These are phyloP conservation scores for Dioctria linearis DNA, from an alignment of 2,888 invertebrate genomes.

Conservation along the genomic window DNA sequence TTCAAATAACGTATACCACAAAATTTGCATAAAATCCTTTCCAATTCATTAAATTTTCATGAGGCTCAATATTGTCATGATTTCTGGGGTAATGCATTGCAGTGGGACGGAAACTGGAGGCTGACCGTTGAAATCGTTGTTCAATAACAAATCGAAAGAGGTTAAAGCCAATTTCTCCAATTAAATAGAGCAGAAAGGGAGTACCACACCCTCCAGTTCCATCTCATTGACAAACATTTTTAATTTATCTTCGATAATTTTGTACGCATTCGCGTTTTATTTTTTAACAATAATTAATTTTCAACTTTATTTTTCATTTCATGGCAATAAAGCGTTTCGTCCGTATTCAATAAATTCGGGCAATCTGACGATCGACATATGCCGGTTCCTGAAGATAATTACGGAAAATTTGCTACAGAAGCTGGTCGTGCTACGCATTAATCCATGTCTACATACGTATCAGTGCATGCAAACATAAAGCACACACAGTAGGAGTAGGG, in stretches of 20 bases:
- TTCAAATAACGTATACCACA: too few species aligned
- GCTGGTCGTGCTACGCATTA: neutral
- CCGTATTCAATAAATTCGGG: conserved; percentile 31
- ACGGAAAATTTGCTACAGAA: conserved; percentile 22
- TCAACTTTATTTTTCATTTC: conserved; percentile 38
- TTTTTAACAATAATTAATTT: conserved; percentile 29
- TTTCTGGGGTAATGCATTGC: too few species aligned
- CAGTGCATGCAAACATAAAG: too few species aligned
- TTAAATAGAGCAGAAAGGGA: conserved; percentile 31
- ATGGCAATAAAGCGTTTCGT: conserved; percentile 18
- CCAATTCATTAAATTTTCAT: too few species aligned
- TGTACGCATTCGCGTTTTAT: neutral
- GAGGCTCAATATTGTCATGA: too few species aligned
- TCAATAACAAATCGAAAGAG: neutral
- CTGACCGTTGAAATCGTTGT: too few species aligned
- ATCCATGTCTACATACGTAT: neutral
- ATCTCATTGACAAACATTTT: conserved; percentile 37
- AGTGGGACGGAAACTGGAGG: too few species aligned
- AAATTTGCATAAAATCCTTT: too few species aligned
- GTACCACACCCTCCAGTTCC: neutral
- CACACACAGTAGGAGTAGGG: too few species aligned
- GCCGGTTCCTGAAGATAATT: conserved; percentile 24
- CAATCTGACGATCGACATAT: conserved; percentile 4
- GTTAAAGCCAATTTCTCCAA: conserved; percentile 43
- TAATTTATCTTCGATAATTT: conserved; percentile 41